Evolutionary conservation across 2,797 vertebrate genomes (phyloP).

Genomic region (Pterois miles): DNA sequence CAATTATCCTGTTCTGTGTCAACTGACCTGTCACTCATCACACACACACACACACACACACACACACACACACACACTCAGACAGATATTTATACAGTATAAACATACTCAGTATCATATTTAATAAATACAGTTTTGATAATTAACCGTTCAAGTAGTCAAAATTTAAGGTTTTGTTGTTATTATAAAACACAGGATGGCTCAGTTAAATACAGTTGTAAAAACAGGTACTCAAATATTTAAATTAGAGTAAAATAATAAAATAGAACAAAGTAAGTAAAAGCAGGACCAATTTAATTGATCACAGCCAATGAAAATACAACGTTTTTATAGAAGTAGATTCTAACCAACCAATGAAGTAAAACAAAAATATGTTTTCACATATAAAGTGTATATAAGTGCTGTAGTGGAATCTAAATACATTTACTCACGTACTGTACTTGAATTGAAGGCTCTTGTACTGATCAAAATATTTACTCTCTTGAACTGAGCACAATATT

Average conservation of each 20-base stretch:
- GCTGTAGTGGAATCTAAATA: too few species aligned
- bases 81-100: too few species aligned
- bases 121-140: neutral
- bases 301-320: too few species aligned
- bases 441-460: too few species aligned
- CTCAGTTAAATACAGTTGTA: neutral
- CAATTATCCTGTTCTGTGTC: slow-evolving; percentile 49
- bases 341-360: too few species aligned
- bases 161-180: neutral
- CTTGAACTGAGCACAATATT: too few species aligned
- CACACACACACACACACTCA: neutral
- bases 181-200: neutral
- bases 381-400: too few species aligned
- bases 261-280: neutral
- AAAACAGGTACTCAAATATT: neutral
- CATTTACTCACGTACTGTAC: too few species aligned
- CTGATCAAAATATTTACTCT: too few species aligned
- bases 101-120: neutral
- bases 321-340: too few species aligned
- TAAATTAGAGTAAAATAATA: neutral
- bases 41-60: neutral
- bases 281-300: too few species aligned
- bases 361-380: too few species aligned
- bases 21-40: slow-evolving; percentile 42
- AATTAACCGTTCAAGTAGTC: neutral